Evolutionary conservation across 2,888 invertebrate genomes (phyloP).

Genomic region (Cantharis nigra): DNA sequence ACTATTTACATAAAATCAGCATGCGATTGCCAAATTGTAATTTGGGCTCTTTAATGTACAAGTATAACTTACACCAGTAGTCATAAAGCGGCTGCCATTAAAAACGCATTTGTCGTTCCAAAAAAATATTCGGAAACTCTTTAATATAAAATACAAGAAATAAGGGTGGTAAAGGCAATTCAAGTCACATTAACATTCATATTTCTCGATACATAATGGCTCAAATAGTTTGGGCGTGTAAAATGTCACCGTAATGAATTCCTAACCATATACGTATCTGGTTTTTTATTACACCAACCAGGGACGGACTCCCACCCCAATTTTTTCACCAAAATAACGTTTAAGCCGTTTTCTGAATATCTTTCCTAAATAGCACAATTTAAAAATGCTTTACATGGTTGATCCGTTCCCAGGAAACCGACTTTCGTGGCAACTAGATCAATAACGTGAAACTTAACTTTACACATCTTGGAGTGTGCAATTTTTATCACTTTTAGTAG

Average conservation of each 20-base stretch:
- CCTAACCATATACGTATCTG: slow-evolving; percentile 50
- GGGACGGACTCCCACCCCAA: neutral
- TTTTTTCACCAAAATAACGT: too few relatives aligned
- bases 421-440: too few relatives aligned
- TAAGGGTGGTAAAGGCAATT: slow-evolving; percentile 28
- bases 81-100: slow-evolving; percentile 13
- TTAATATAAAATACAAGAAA: neutral
- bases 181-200: slow-evolving; percentile 46
- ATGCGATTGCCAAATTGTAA: slow-evolving; percentile 23
- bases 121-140: neutral
- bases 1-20: slow-evolving; percentile 32
- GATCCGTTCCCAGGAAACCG: too few relatives aligned
- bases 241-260: slow-evolving; percentile 51
- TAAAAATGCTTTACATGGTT: too few relatives aligned
- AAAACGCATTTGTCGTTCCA: slow-evolving; percentile 24
- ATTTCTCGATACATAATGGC: slow-evolving; percentile 48
- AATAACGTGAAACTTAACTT: too few relatives aligned
- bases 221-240: slow-evolving; percentile 49
- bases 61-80: slow-evolving; percentile 6
- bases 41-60: slow-evolving; percentile 19
- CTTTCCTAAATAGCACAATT: too few relatives aligned
- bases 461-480: too few relatives aligned
- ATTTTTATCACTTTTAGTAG: too few relatives aligned
- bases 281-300: slow-evolving; percentile 37
- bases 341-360: too few relatives aligned